phyloP scores from a whole-genome alignment of 1,140 invertebrate species.

The Atta colombica region DNA sequence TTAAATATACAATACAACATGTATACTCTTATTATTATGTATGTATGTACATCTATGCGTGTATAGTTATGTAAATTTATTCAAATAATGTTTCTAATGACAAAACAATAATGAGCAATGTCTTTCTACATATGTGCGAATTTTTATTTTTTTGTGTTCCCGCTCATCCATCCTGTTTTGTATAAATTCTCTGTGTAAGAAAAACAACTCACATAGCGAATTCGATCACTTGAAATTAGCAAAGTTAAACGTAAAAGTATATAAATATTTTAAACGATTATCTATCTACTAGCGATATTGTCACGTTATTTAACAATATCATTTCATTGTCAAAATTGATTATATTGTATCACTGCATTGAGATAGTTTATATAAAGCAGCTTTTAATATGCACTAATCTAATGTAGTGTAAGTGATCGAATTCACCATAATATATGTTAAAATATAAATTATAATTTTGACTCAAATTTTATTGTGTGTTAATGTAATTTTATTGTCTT shows the following conservation, averaged over 20 bases:
- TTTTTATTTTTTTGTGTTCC: slow-evolving; percentile 43
- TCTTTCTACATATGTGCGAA: slow-evolving; percentile 67
- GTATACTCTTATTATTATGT: slow-evolving; percentile 59
- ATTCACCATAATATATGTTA: not conserved
- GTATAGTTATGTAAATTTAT: slow-evolving; percentile 71
- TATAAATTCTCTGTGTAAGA: not conserved
- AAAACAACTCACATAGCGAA: not conserved
- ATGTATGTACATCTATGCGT: slow-evolving; percentile 70
- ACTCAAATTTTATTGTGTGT: not conserved
- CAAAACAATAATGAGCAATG: slow-evolving; percentile 67
- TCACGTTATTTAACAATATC: no score
- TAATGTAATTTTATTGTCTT: slow-evolving; percentile 42
- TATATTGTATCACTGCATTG: no score
- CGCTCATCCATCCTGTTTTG: not conserved
- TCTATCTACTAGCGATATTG: no score
- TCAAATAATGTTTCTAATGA: slow-evolving; percentile 75
- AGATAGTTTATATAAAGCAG: no score
- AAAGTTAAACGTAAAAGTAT: no score
- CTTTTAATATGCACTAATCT: no score
- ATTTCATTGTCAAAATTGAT: no score
- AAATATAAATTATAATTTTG: slow-evolving; percentile 1
- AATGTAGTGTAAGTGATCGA: no score
- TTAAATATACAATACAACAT: slow-evolving; percentile 64
- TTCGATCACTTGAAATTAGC: no score
- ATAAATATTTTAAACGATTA: no score